Base-by-base conservation (phyloP, 2,888 invertebrate genomes). In the Erebia aethiops region DNA sequence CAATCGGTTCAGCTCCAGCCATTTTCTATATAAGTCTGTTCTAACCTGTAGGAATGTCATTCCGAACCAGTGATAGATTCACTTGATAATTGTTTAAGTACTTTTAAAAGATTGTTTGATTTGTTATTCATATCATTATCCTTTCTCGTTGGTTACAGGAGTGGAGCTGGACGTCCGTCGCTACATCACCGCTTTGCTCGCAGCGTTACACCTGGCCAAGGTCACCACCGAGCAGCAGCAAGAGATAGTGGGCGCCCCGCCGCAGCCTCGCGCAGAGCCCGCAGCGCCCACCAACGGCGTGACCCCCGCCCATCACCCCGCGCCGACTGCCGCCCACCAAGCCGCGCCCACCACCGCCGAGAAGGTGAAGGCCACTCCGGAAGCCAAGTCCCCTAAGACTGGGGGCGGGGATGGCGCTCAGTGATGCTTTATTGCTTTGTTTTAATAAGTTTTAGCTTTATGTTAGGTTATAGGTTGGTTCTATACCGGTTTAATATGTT, bases 111-210 rank as follows among this genome's bases (percentile, higher is more conserved):
- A 35, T 35, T 35, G 35, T 35, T 35, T 35, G 35, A 35, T 35
- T 35, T 35, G 35, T 7, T 35, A 35, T 35, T 35, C 0, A 35
- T 7, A 35, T 35, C 35, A 35, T 35, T 7, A 35, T 35, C 7
- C 7, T 35, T 35, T 35, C 35, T 35, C 35, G 5, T 35, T 35
- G 35, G 35, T 35, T 16, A 1, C 82, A 92, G 92, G 92, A 54
- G 87, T 92, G 8, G 92, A 92, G 69, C 74, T 92, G 51, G 92
- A 92, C 70, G 84, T 90, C 1, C 90, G 90, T 35, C 90, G 92
- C 26, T 93, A 93, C 82, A 76, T 91, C 21, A 89, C 89, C 0
- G 92, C 92, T 0, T 74, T 92, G 18, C 81, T 93, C 5, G 92
- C 92, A 0, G 92, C 92, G 0, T 79, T 93, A 1, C 92, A 93